Percentiles rank a stretch among this genome's conserved stretches.
phyloP scores from a whole-genome alignment of 2,113 vertebrate genomes.

The Barbus barbus region DNA sequence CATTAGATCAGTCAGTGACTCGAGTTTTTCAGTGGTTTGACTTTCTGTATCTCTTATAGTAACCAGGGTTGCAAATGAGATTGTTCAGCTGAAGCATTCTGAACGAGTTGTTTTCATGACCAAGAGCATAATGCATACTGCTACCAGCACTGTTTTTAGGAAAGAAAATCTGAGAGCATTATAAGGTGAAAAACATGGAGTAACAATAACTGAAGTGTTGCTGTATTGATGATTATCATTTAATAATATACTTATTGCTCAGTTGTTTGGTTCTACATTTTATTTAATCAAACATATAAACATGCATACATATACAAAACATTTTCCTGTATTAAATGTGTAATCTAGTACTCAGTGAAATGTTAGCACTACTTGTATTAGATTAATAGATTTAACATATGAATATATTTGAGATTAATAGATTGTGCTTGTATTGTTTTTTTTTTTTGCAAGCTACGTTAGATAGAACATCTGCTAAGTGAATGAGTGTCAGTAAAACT shows the following conservation, averaged over 20 bases:
- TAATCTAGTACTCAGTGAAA: too few relatives aligned
- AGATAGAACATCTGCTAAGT: not conserved
- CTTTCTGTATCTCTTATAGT: not conserved
- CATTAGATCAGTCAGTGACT: not conserved
- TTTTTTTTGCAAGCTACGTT: not conserved
- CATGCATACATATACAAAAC: conserved; percentile 18
- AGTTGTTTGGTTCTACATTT: not conserved
- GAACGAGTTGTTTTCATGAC: not conserved
- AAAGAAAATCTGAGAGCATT: not conserved
- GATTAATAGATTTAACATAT: not conserved
- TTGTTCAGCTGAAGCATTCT: not conserved
- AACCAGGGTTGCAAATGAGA: not conserved
- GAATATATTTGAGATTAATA: not conserved
- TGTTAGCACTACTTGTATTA: not conserved
- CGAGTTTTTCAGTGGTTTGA: too few relatives aligned
- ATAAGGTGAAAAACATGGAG: not conserved
- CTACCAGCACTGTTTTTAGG: not conserved
- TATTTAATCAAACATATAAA: conserved; percentile 3
- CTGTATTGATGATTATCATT: not conserved
- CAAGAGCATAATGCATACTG: not conserved
- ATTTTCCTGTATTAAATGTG: too few relatives aligned
- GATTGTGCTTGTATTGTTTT: not conserved
- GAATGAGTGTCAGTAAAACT: not conserved
- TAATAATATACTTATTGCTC: not conserved
- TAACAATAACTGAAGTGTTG: not conserved